These are phyloP conservation scores for Cisticola juncidis DNA, from an alignment of 2,113 vertebrate genomes.

Conservation along the genomic window DNA sequence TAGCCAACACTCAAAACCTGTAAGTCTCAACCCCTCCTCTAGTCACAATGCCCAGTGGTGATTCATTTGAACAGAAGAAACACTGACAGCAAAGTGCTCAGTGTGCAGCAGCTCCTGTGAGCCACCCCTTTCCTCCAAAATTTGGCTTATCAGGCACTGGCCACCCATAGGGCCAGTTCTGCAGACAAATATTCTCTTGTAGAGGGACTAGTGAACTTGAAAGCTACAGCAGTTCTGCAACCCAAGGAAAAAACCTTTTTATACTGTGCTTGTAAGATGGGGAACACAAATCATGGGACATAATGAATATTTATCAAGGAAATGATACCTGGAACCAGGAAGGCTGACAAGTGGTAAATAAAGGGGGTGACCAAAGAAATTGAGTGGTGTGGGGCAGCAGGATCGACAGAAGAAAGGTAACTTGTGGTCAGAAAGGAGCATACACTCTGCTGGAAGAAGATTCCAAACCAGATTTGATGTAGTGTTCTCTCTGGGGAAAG, in stretches of 20 bases:
- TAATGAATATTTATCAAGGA: background rate
- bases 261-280: background rate
- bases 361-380: accelerated
- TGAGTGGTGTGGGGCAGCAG: accelerated
- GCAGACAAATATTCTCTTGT: background rate
- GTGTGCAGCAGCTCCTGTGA: accelerated
- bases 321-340: background rate
- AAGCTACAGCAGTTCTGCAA: background rate
- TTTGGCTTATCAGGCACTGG: background rate
- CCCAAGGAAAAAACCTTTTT: background rate
- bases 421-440: background rate
- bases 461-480: background rate
- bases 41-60: background rate
- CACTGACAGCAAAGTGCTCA: background rate
- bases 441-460: background rate
- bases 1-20: background rate
- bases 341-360: background rate
- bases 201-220: background rate
- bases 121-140: background rate
- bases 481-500: background rate
- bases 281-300: background rate
- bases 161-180: background rate
- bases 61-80: background rate
- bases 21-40: background rate
- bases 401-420: background rate